Evolutionary conservation across 2,113 vertebrate species (phyloP).

Genomic region (Mus spicilegus): DNA sequence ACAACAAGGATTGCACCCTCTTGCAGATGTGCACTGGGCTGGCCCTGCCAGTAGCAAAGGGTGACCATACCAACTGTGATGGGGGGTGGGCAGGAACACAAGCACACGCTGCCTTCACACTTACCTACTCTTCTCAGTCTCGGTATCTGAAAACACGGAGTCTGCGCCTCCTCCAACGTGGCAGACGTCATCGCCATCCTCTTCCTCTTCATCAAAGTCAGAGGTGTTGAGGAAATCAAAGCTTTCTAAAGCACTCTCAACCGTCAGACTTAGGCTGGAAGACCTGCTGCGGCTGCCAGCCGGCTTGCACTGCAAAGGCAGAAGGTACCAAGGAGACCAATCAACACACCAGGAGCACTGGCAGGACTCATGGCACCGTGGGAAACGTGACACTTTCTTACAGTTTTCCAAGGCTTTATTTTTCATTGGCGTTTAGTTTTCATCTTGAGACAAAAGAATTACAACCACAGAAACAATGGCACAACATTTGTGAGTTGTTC

Average conservation of each 20-base stretch:
- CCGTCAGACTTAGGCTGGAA: constrained; percentile 97
- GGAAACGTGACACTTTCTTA: constrained; percentile 58
- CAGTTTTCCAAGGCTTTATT: constrained; percentile 81
- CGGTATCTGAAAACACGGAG: constrained; percentile 93
- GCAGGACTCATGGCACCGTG: background rate
- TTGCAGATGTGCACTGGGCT: constrained; percentile 75
- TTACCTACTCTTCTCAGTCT: constrained; percentile 93
- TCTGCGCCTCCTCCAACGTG: constrained; percentile 87
- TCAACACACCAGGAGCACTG: constrained; percentile 61
- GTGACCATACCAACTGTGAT: constrained; percentile 41
- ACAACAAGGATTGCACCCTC: constrained; percentile 61
- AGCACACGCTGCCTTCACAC: constrained; percentile 71
- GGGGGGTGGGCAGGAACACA: background rate
- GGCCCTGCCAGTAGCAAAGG: constrained; percentile 52
- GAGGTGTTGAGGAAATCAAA: constrained; percentile 99
- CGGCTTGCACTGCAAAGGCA: constrained; percentile 93
- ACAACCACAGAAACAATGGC: constrained; percentile 11
- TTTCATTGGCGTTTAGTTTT: constrained; percentile 80
- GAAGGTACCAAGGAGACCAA: constrained; percentile 84
- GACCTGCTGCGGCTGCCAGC: constrained; percentile 93
- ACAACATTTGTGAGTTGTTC: constrained; percentile 11
- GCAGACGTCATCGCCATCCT: constrained; percentile 89
- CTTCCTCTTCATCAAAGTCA: constrained; percentile 98
- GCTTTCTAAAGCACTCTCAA: constrained; percentile 98
- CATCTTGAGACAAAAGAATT: constrained; percentile 66